phyloP scores from a whole-genome alignment of 2,888 invertebrate genomes.

The Esperia sulphurella region DNA sequence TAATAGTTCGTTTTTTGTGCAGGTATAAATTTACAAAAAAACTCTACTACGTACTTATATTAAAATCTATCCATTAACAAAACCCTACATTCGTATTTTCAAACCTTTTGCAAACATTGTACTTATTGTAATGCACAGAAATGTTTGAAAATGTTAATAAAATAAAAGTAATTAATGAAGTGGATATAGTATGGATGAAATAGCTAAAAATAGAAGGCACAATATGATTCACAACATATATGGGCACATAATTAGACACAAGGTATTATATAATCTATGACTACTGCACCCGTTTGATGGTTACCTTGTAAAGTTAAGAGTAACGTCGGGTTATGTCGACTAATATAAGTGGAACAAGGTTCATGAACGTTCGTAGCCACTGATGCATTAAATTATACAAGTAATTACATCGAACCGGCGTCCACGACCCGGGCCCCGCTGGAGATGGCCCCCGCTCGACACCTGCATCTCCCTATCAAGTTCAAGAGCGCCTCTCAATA shows the following conservation, averaged over 20 bases:
- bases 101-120: no score
- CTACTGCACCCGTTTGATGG: slow-evolving; percentile 34
- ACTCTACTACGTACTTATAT: no score
- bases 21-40: neutral
- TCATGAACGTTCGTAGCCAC: slow-evolving; percentile 62
- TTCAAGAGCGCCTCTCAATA: slow-evolving; percentile 56
- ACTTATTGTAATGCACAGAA: no score
- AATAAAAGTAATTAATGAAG: no score
- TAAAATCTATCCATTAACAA: no score
- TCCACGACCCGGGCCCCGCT: slow-evolving; percentile 17
- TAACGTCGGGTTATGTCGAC: slow-evolving; percentile 49
- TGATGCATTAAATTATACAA: slow-evolving; percentile 54
- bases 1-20: neutral
- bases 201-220: neutral
- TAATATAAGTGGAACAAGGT: slow-evolving; percentile 74
- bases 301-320: slow-evolving; percentile 56
- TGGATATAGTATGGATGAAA: no score
- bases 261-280: slow-evolving; percentile 31
- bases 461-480: slow-evolving; percentile 50
- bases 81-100: no score
- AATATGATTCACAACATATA: neutral
- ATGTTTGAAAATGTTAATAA: no score
- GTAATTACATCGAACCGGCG: slow-evolving; percentile 35
- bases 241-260: slow-evolving; percentile 24
- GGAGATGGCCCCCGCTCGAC: slow-evolving; percentile 21